Evolutionary conservation across 1,140 invertebrate genomes (phyloP).

Genomic region (Heliconius melpomene): DNA sequence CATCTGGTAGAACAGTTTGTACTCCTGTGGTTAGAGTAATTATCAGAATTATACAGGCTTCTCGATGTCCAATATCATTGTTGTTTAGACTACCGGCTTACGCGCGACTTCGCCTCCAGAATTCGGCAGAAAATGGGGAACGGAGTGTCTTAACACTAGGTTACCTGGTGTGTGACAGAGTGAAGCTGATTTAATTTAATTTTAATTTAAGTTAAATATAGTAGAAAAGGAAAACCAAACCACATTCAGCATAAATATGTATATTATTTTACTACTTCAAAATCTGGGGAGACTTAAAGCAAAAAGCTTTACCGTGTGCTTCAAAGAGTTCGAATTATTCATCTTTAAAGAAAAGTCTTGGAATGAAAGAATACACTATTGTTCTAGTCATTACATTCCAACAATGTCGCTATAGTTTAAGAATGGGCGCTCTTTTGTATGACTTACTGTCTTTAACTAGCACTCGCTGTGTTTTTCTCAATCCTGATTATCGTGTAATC

Average conservation of each 20-base stretch:
- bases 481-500: background rate
- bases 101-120: too few relatives aligned
- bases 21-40: background rate
- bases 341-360: conserved; percentile 13
- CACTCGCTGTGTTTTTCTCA: background rate
- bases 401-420: conserved; percentile 13
- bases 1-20: background rate
- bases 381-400: conserved; percentile 14
- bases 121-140: too few relatives aligned
- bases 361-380: conserved; percentile 11
- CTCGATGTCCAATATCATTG: background rate
- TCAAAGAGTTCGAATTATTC: conserved; percentile 9
- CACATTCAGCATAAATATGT: background rate
- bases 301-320: background rate
- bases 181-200: too few relatives aligned
- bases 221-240: background rate
- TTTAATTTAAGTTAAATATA: background rate
- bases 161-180: too few relatives aligned
- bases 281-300: background rate
- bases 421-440: background rate
- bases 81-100: background rate
- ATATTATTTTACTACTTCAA: background rate
- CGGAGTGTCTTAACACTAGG: too few relatives aligned
- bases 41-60: background rate
- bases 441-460: conserved; percentile 5